Conservation (phyloP, 2,888 invertebrate genomes). For the Spicauda simplicius region DNA sequence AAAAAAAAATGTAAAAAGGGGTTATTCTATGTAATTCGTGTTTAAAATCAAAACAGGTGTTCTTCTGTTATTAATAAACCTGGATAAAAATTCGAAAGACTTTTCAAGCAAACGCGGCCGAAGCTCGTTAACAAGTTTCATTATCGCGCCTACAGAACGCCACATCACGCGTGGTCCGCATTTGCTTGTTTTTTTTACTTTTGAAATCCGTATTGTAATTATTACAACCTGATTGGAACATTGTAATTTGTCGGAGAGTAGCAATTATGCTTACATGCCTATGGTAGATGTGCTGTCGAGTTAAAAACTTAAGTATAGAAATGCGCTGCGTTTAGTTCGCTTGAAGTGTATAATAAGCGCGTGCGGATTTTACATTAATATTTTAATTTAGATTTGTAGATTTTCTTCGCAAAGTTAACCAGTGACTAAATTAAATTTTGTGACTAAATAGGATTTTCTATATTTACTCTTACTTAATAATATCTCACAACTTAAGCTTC, state of each 20-base stretch:
- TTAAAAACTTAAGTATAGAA: constrained; percentile 6
- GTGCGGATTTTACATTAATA: not conserved
- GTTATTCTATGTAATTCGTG: too few species aligned
- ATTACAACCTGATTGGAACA: constrained; percentile 42
- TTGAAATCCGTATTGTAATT: constrained; percentile 38
- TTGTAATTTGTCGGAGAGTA: constrained; percentile 41
- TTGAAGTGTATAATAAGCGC: constrained; percentile 14
- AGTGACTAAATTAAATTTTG: too few species aligned
- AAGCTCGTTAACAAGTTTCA: not conserved
- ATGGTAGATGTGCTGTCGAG: constrained; percentile 17
- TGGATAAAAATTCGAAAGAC: too few species aligned
- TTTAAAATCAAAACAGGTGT: too few species aligned
- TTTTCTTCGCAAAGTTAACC: too few species aligned
- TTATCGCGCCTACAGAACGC: constrained; percentile 16
- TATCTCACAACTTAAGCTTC: too few species aligned
- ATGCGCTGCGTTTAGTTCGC: constrained; percentile 3
- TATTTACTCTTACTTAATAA: too few species aligned
- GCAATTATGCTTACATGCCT: constrained; percentile 25
- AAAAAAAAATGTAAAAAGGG: too few species aligned
- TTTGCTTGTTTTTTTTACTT: constrained; percentile 9
- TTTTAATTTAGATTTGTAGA: not conserved
- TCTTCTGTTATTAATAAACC: too few species aligned
- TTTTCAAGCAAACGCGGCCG: too few species aligned
- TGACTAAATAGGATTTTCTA: too few species aligned
- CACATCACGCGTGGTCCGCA: constrained; percentile 6